A percentile compares a stretch with the other conserved stretches of the same genome.
These are phyloP conservation scores for Eidolon helvum DNA, from an alignment of 2,113 vertebrate genomes.

Conservation along the genomic window DNA sequence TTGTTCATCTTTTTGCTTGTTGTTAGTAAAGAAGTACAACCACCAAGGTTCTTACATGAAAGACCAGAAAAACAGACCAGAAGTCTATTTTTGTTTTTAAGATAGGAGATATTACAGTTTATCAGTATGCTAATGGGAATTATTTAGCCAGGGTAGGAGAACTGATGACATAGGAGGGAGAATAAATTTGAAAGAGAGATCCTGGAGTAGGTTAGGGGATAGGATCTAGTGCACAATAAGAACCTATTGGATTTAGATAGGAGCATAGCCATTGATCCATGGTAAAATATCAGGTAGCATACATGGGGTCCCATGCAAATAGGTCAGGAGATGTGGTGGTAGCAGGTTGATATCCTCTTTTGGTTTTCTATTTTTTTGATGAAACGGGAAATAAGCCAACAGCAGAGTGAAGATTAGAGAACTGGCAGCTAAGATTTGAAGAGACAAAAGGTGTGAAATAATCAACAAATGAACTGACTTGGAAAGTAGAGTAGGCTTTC, in stretches of 20 bases:
- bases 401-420: neutral
- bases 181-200: neutral
- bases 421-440: neutral
- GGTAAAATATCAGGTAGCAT: neutral
- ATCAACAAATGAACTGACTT: neutral
- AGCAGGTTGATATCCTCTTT: neutral
- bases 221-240: no score
- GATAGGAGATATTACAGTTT: neutral
- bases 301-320: fast-evolving
- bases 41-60: neutral
- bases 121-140: neutral
- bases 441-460: neutral
- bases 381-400: neutral
- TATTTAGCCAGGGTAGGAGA: neutral
- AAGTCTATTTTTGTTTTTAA: neutral
- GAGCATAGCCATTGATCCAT: neutral
- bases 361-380: neutral
- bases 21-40: neutral
- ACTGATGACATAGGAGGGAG: neutral
- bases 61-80: neutral
- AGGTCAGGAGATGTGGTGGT: neutral
- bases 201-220: neutral
- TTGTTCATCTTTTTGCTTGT: neutral
- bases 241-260: neutral
- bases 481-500: neutral